Percentiles rank a stretch among this genome's conserved stretches.
Conservation (phyloP, 2,888 invertebrate species). For the Bellardia bayeri region DNA sequence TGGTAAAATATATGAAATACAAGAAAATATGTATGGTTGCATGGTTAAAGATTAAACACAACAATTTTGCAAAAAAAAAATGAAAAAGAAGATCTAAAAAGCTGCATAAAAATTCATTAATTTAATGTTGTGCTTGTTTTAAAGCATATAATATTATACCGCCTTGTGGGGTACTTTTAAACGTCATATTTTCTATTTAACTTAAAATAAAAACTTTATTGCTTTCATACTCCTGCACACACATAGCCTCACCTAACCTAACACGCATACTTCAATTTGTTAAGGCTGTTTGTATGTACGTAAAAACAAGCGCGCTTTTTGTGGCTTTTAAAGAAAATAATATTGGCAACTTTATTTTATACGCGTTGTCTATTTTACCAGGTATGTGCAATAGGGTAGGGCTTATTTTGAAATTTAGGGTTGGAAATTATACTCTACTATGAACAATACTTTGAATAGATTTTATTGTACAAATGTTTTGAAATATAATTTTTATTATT, state of each 20-base stretch:
- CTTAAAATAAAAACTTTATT: background rate
- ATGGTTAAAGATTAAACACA: background rate
- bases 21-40: background rate
- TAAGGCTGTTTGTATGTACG: background rate
- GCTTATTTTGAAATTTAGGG: no score
- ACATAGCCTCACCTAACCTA: background rate
- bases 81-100: background rate
- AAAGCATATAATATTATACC: background rate
- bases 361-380: background rate
- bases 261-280: slow-evolving; percentile 18
- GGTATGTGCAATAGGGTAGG: no score
- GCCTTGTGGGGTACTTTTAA: background rate
- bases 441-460: background rate
- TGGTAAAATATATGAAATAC: no score
- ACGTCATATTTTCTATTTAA: slow-evolving; percentile 28
- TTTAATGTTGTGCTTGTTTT: slow-evolving; percentile 21
- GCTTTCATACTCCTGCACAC: background rate
- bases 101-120: slow-evolving; percentile 3
- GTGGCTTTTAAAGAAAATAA: background rate
- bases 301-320: background rate
- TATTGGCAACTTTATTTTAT: background rate
- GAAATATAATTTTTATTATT: no score
- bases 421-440: no score
- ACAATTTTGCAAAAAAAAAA: background rate
- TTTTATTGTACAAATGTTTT: background rate